Evolutionary conservation across 2,888 invertebrate species (phyloP), one percentile per base, ranked within the genome.

Genomic region (Subacronicta megacephala): DNA sequence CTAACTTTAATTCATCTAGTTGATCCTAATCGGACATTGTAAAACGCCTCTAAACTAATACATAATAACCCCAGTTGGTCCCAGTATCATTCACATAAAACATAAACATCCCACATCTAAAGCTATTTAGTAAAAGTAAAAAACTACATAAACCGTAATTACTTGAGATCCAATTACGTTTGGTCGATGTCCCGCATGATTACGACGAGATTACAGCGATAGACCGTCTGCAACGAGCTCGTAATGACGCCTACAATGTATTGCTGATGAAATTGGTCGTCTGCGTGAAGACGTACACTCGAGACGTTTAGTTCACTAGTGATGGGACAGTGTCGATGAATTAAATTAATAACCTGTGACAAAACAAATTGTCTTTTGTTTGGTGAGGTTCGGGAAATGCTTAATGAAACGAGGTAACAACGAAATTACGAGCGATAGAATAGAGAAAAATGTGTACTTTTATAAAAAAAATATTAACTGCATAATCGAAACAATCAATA

Each of bases 251-350:
- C 42, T 38, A 42, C 69, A 63, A 73, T 61, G 64, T 66, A 69
- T 67, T 58, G 55, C 70, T 78, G 81, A 81, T 82, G 76, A 82
- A 81, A 81, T 81, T 82, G 64, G 64, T 73, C 64, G 69, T 80
- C 80, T 76, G 71, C 71, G 75, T 79, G 74, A 74, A 77, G 72
- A 77, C 62, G 63, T 71, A 62, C 65, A 49, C 71, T 72, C 72
- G 59, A 72, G 78, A 66, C 70, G 73, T 72, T 80, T 78, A 82
- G 75, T 81, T 83, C 44, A 29, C 18, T 83, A 88, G 87, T 53
- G 88, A 52, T 75, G 85, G 38, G 61, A 1, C 7, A 0, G n/a
- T 59, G 55, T 78, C 80, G 77, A 75, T 75, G 51, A 43, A 58
- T 52, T 35, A 36, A 40, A 46, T 43, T 17, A 36, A 23, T 9